Conservation (phyloP, 2,888 invertebrate species). For the Orthosia cruda region DNA sequence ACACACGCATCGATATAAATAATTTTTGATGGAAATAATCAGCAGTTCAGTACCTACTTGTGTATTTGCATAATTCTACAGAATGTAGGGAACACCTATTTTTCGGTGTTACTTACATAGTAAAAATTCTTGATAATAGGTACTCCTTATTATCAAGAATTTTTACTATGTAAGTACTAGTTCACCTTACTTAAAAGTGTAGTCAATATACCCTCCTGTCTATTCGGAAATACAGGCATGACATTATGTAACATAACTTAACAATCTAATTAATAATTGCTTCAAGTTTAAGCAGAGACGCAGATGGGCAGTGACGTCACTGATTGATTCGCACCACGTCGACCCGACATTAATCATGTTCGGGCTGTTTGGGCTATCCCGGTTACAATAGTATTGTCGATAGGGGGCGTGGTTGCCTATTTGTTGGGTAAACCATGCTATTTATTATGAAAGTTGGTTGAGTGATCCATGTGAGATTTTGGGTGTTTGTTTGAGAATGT, state of each 20-base stretch:
- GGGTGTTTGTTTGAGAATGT: not conserved
- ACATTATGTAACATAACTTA: conserved; percentile 23
- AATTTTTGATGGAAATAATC: too few relatives aligned
- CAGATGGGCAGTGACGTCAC: conserved; percentile 77
- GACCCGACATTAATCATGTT: conserved; percentile 80
- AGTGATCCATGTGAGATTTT: not conserved
- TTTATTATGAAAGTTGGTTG: conserved; percentile 39
- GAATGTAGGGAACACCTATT: too few relatives aligned
- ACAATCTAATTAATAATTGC: conserved; percentile 51
- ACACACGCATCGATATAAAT: too few relatives aligned
- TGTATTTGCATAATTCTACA: too few relatives aligned
- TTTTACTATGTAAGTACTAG: too few relatives aligned
- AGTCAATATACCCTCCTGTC: too few relatives aligned
- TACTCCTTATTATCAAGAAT: too few relatives aligned
- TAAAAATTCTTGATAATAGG: too few relatives aligned
- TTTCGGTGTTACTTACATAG: too few relatives aligned
- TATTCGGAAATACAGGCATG: not conserved
- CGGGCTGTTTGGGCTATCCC: conserved; percentile 65
- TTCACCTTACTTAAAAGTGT: too few relatives aligned
- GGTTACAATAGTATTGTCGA: conserved; percentile 68
- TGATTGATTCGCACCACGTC: conserved; percentile 81
- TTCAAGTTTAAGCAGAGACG: conserved; percentile 70
- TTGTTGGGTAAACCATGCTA: conserved; percentile 53
- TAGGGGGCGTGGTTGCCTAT: conserved; percentile 50
- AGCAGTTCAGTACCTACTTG: too few relatives aligned